Evolutionary conservation across 2,113 vertebrate species (phyloP), one percentile per base, ranked within the genome.

Genomic region (Tachysurus vachellii): DNA sequence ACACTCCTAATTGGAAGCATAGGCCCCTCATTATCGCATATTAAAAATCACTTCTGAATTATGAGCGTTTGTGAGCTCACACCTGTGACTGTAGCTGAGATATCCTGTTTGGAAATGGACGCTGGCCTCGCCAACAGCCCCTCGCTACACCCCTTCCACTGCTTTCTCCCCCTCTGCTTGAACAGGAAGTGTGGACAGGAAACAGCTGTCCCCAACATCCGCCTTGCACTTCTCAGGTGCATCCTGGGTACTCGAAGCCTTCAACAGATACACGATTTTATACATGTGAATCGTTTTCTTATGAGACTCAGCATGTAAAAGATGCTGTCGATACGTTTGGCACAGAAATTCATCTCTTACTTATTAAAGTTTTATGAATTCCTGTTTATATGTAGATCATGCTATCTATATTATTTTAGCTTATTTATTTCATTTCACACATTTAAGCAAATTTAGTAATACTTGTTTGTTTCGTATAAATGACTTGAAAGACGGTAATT

Each of bases 121-220:
- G 54, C 64, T 91, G 80, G 87, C 80, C 81, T 92, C 82, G n/a
- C 82, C 83, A 87, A 85, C 71, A 87, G 82, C 66, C 54, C 87
- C 71, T 61, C 88, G 50, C 84, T 80, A 66, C 70, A 80, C 26
- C 86, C 23, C 71, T 73, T 54, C 81, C 80, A 53, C 42, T 50
- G 62, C 57, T 76, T 56, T 76, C 50, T 2, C 82, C 79, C 71
- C 75, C 31, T 54, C 61, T 26, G 47, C 73, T 54, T 77, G 88
- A 89, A 91, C 93, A 94, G 95, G 94, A 96, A 95, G 92, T 89
- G 89, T 93, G 93, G 89, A 89, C 93, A 94, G 96, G 95, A 96
- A 95, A 92, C 96, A 96, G 95, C 95, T 95, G 95, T 92, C 91
- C 91, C 93, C 86, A 82, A 86, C 91, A 89, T 96, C 95, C 95